Conservation (phyloP, 2,888 invertebrate species). For the Atherix ibis region DNA sequence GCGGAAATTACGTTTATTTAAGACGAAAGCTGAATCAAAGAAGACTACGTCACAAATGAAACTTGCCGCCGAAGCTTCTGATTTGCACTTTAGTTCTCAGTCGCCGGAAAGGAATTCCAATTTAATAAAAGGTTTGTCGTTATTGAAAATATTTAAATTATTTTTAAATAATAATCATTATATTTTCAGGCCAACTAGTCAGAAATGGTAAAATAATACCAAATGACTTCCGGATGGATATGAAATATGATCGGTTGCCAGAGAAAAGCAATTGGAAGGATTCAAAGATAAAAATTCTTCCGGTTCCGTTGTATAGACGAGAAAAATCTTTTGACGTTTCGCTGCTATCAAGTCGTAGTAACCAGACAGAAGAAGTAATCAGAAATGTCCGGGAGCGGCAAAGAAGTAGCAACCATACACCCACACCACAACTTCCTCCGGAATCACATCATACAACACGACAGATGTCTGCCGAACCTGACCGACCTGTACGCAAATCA, state of each 20-base stretch:
- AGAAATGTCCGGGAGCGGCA: conserved; percentile 2
- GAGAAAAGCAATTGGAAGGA: conserved; percentile 3
- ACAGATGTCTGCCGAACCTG: background rate
- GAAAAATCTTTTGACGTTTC: conserved; percentile 12
- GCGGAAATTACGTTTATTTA: conserved; percentile 50
- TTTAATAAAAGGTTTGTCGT: too few relatives aligned
- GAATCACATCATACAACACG: too few relatives aligned
- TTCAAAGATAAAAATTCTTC: conserved; percentile 3
- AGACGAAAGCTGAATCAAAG: conserved; percentile 57
- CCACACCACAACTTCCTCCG: background rate
- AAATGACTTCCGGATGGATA: too few relatives aligned
- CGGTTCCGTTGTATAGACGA: conserved; percentile 8
- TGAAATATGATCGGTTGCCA: too few relatives aligned
- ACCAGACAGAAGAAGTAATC: background rate
- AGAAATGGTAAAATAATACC: too few relatives aligned
- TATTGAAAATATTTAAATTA: too few relatives aligned
- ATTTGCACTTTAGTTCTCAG: conserved; percentile 5
- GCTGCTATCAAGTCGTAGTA: conserved; percentile 6
- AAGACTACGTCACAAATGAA: conserved; percentile 21
- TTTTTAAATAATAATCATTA: background rate
- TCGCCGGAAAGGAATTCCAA: background rate
- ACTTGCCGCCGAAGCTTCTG: conserved; percentile 8
- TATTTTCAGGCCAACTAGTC: too few relatives aligned
- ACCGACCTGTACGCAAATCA: background rate
- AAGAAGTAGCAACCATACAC: background rate